Base-by-base conservation (phyloP, 1,140 invertebrate species). In the Eriocheir sinensis region DNA sequence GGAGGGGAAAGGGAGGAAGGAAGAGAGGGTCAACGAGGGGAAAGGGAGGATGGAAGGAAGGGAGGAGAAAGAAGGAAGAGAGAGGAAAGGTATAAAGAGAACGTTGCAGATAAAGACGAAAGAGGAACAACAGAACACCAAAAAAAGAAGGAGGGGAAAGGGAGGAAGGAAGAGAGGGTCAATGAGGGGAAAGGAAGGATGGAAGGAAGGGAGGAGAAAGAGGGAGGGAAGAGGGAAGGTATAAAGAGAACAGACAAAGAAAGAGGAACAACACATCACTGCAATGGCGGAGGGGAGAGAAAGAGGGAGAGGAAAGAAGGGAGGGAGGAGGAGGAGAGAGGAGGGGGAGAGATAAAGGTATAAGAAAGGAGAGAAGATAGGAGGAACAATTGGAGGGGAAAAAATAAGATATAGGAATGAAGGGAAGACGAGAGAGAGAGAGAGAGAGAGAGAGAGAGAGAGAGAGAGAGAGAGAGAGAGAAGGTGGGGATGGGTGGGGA, bases 401-500 rank as follows among this genome's bases (percentile, higher is more conserved):
- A 72, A 27, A 27, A 12, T 27, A 72, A 27, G 53, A 12, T 72
- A 72, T 27, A 72, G 53, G 53, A 12, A 27, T 72, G 80, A 30
- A n/a, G 80, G 80, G 80, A 36, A 36, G n/a, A 81, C n/a, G 41
- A 38, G 21, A 89, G 86, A 38, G 41, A 89, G 38, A 89, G 41
- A 44, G 21, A 32, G 27, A 86, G 83, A 36, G 34, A 34, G n/a
- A n/a, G n/a, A n/a, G 80, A n/a, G 80, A 36, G n/a, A 36, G 30
- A 12, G 41, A 38, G 21, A 89, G 86, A 38, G 41, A 89, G 38
- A 89, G 41, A 44, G 21, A 32, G 27, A 86, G 83, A 36, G 34
- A 34, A n/a, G n/a, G n/a, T n/a, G n/a, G n/a, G n/a, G n/a, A n/a
- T n/a, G n/a, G n/a, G n/a, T n/a, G 83, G 36, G 34, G 79, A 15